Percentiles rank a stretch among this genome's conserved stretches.
These are phyloP conservation scores for Atta texana DNA, from an alignment of 1,140 invertebrate genomes.

Conservation along the genomic window DNA sequence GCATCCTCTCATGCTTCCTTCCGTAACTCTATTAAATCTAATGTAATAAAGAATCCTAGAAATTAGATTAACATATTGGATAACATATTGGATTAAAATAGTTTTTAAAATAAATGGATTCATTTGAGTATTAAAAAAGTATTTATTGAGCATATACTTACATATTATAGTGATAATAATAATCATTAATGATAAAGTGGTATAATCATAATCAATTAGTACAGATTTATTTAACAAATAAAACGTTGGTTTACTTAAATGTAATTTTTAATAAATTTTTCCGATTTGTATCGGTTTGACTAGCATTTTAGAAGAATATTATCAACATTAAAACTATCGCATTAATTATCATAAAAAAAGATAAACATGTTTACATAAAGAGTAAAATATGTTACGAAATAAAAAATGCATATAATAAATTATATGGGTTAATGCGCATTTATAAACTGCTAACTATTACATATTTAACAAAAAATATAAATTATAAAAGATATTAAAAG, in stretches of 20 bases:
- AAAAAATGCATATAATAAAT: conserved; percentile 78
- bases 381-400: conserved; percentile 63
- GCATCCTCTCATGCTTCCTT: too few relatives aligned
- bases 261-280: conserved; percentile 74
- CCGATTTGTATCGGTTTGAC: conserved; percentile 81
- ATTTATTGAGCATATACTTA: conserved; percentile 85
- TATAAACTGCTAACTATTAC: conserved; percentile 63
- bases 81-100: not conserved
- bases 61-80: too few relatives aligned
- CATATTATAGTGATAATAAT: conserved; percentile 81
- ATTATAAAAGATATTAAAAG: conserved; percentile 63
- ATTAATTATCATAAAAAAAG: conserved; percentile 64
- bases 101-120: not conserved
- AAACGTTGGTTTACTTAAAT: conserved; percentile 68
- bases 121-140: conserved; percentile 82
- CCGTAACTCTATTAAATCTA: too few relatives aligned
- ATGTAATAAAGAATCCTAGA: not conserved
- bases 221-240: conserved; percentile 66
- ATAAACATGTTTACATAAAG: conserved; percentile 59
- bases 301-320: conserved; percentile 83
- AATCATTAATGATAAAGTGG: conserved; percentile 73
- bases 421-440: conserved; percentile 74
- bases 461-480: conserved; percentile 52
- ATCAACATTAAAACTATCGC: conserved; percentile 72
- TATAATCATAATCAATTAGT: conserved; percentile 77